A percentile compares a stretch with the other conserved stretches of the same genome.
Evolutionary conservation across 2,888 invertebrate species (phyloP).

Genomic region (Uloborus plumipes): DNA sequence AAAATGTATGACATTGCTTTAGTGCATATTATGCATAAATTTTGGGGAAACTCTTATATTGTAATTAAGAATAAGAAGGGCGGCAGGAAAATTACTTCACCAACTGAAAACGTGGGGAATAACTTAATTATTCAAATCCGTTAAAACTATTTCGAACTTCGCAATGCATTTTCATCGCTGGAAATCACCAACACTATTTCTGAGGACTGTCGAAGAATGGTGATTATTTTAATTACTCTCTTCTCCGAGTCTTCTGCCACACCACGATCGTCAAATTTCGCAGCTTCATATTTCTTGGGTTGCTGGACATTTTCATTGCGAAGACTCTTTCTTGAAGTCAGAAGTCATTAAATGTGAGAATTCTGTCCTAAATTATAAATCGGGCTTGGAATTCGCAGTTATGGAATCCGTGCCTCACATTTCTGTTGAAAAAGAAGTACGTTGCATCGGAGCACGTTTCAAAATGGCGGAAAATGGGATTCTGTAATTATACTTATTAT

Average conservation of each 20-base stretch:
- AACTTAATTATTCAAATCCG: constrained; percentile 56
- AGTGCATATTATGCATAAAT: constrained; percentile 35
- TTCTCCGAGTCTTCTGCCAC: background rate
- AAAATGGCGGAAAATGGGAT: no score
- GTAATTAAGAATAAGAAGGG: constrained; percentile 33
- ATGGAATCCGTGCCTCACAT: no score
- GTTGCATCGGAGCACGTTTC: no score
- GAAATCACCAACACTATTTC: constrained; percentile 22
- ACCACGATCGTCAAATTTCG: no score
- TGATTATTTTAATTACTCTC: constrained; percentile 35
- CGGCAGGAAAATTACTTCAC: constrained; percentile 22
- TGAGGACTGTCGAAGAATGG: constrained; percentile 22
- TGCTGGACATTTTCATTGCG: no score
- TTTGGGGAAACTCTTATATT: constrained; percentile 34
- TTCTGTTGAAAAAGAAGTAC: no score
- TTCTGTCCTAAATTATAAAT: no score
- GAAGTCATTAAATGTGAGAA: no score
- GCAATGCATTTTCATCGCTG: constrained; percentile 31
- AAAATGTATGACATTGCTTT: constrained; percentile 48
- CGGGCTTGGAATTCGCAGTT: no score
- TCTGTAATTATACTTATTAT: no score
- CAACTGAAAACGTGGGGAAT: constrained; percentile 23
- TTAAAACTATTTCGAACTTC: constrained; percentile 54
- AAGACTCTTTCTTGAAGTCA: no score
- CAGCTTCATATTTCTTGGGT: no score